Evolutionary conservation across 1,140 invertebrate genomes (phyloP), one percentile per base, ranked within the genome.

Genomic region (Papilio helenus): DNA sequence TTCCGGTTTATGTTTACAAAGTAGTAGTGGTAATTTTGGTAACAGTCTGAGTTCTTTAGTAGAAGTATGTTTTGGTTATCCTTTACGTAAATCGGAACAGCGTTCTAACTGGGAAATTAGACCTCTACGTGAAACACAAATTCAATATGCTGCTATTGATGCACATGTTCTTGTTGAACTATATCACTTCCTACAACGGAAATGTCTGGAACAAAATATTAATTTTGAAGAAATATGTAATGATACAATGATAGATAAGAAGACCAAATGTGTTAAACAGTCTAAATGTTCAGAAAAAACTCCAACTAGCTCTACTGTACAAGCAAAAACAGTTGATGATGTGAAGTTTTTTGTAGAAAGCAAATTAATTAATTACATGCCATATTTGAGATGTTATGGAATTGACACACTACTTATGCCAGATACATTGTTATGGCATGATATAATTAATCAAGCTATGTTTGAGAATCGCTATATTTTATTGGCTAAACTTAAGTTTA

Each of bases 91-190:
- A 93, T 95, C 95, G 7, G 97, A 98, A 91, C 98, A 98, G 85
- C 97, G 98, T 95, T 98, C 97, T 0, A 97, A 98, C 94, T 98
- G 98, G 98, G 97, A 98, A 88, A 95, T 96, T 80, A 95, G 98
- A 87, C 98, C 98, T 29, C 90, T 98, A 34, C 92, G 97, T 79
- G 89, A 95, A 58, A 95, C 95, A 78, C 98, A 98, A 94, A 96
- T 98, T 42, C 89, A 93, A 81, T 98, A 98, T 96, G 98, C 97
- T 80, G 97, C 97, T 42, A 87, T 98, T 39, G 97, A 98, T 95
- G 97, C 97, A 3, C 96, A 96, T 94, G 97, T 97, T 84, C 93
- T 98, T 16, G 85, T 98, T 79, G 96, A 98, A 93, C 93, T 98
- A 55, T 98, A 97, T 94, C 94, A 97, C 39, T 94, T 95, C 26